phyloP scores from a whole-genome alignment of 64 coral and sea anemone genomes.

The Pachyseris speciosa region DNA sequence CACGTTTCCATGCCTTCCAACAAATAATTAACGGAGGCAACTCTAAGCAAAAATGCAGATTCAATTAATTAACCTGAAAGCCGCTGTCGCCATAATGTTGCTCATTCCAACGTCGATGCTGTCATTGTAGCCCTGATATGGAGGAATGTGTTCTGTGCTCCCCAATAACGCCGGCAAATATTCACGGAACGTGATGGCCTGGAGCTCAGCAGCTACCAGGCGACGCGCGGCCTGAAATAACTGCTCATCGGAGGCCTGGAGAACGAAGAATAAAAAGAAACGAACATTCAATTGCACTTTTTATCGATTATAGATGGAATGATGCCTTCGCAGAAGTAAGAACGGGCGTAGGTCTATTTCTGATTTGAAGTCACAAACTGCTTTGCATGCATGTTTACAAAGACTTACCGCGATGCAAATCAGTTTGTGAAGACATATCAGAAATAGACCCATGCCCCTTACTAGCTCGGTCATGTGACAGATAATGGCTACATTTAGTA shows the following conservation, averaged over 20 bases:
- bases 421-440: no score
- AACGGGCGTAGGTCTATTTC: no score
- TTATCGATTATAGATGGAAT: no score
- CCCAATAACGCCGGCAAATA: constrained; percentile 82
- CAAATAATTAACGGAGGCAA: background rate
- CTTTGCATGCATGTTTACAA: no score
- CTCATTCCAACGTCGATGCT: constrained; percentile 62
- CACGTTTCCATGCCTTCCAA: background rate
- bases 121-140: constrained; percentile 64
- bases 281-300: no score
- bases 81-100: constrained; percentile 88
- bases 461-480: no score
- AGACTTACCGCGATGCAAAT: no score
- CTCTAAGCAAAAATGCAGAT: background rate
- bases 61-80: constrained; percentile 63
- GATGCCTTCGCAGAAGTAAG: no score
- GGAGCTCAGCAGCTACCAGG: constrained; percentile 85
- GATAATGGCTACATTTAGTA: no score
- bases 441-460: no score
- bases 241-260: constrained; percentile 79
- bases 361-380: no score
- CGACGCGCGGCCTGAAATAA: constrained; percentile 83
- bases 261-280: background rate
- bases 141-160: constrained; percentile 53
- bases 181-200: constrained; percentile 90